These are phyloP conservation scores for Fregata magnificens DNA, from an alignment of 2,113 vertebrate genomes.

Conservation along the genomic window DNA sequence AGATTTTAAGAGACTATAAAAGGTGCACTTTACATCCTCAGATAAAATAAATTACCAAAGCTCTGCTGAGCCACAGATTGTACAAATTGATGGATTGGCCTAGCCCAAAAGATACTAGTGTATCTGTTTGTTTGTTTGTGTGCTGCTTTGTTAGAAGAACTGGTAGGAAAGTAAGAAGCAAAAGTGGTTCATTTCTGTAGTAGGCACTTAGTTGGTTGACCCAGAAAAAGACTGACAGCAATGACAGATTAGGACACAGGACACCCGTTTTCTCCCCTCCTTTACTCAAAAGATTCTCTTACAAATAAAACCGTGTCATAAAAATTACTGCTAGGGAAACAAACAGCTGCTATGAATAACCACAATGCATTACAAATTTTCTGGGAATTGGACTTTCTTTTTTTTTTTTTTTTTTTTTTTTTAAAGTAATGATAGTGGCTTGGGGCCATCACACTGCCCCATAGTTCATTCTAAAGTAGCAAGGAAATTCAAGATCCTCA, in stretches of 20 bases:
- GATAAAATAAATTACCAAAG: background rate
- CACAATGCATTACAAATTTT: background rate
- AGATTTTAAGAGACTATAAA: background rate
- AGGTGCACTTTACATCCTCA: background rate
- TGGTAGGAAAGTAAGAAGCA: background rate
- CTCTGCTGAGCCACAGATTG: background rate
- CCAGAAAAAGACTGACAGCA: background rate
- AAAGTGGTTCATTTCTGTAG: background rate
- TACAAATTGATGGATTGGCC: background rate
- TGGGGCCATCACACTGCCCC: background rate
- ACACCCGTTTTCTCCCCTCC: background rate
- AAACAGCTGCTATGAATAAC: background rate
- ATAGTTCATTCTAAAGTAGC: background rate
- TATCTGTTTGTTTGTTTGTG: background rate
- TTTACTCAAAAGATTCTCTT: background rate
- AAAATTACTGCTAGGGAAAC: background rate
- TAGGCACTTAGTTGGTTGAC: background rate
- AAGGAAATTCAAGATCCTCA: background rate
- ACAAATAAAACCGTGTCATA: background rate
- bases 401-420: background rate
- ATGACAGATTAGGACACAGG: background rate
- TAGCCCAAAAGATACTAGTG: too few species aligned
- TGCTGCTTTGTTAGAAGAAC: background rate
- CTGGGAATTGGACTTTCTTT: background rate
- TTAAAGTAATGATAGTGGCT: background rate